Conservation (phyloP, 2,888 invertebrate genomes). For the Drosophila seclusa region DNA sequence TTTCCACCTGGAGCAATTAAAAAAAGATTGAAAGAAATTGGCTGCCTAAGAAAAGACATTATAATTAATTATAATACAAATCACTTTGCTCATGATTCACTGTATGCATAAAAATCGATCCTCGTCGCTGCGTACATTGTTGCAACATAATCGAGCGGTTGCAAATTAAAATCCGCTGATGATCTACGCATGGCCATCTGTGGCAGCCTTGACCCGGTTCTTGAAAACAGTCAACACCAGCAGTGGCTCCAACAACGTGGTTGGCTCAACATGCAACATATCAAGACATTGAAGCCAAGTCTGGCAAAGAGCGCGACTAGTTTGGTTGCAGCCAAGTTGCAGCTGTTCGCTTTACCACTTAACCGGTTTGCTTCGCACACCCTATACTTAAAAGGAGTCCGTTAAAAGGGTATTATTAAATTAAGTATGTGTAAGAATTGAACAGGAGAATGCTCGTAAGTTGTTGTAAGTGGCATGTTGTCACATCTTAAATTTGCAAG, state of each 20-base stretch:
- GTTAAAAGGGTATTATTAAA: neutral
- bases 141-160: slow-evolving; percentile 49
- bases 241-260: slow-evolving; percentile 17
- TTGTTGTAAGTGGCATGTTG: neutral
- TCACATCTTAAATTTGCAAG: neutral
- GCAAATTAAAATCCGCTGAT: slow-evolving; percentile 49
- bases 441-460: neutral
- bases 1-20: neutral
- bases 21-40: slow-evolving; percentile 3
- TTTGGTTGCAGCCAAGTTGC: slow-evolving; percentile 44
- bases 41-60: neutral
- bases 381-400: neutral
- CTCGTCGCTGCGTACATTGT: slow-evolving; percentile 10
- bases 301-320: slow-evolving; percentile 40
- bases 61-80: neutral
- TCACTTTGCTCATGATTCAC: slow-evolving; percentile 9
- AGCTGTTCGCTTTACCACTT: slow-evolving; percentile 53
- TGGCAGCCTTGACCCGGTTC: slow-evolving; percentile 73
- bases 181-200: slow-evolving; percentile 63
- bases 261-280: slow-evolving; percentile 53
- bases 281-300: slow-evolving; percentile 46
- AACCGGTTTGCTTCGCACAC: slow-evolving; percentile 44
- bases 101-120: neutral
- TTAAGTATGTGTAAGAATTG: neutral
- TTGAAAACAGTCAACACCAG: slow-evolving; percentile 53